Base-by-base conservation (phyloP, 2,888 invertebrate genomes). In the Bembecia ichneumoniformis region DNA sequence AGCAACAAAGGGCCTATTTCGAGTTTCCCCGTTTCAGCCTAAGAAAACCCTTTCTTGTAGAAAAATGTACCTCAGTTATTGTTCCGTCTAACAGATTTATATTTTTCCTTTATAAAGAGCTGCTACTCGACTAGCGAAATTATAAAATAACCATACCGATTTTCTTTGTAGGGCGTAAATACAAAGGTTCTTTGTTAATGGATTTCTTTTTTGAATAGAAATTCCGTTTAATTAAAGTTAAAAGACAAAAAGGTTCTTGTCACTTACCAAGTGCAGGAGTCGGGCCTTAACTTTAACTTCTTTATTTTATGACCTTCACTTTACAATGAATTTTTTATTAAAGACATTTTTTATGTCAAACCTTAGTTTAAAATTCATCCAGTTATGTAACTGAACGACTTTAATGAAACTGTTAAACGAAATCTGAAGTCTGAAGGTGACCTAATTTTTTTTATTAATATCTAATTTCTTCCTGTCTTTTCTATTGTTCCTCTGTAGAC, bases 101-200 rank as follows among this genome's bases (percentile, higher is more conserved):
- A 64, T 68, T 66, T 58, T 63, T 58, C 56, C 53, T 63, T 62
- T 62, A 58, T 57, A 62, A 28, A 58, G 53, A 62, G 56, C 52
- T 51, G 58, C 55, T 56, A 58, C 56, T 59, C 58, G 51, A 55
- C 54, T 53, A 56, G 59, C 58, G 55, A 60, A 66, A 66, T 64
- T 63, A 64, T 66, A 66, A 66, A 66, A 51, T 62, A 66, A 66
- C 62, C 64, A 64, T 61, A 64, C 59, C 56, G 58, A 61, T 54
- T 55, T 56, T 58, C 55, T 59, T 59, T 58, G 50, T 57, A 51
- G 56, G 54, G 55, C 44, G 49, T 51, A 51, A 60, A 60, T 57
- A 66, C 66, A 68, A 67, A 67, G 63, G 63, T 57, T 53, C 58
- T 50, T 54, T 64, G 55, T 60, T 60, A 64, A 65, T 58, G 58